Conservation (phyloP, 1,140 invertebrate species). For the Drosophila elegans region DNA sequence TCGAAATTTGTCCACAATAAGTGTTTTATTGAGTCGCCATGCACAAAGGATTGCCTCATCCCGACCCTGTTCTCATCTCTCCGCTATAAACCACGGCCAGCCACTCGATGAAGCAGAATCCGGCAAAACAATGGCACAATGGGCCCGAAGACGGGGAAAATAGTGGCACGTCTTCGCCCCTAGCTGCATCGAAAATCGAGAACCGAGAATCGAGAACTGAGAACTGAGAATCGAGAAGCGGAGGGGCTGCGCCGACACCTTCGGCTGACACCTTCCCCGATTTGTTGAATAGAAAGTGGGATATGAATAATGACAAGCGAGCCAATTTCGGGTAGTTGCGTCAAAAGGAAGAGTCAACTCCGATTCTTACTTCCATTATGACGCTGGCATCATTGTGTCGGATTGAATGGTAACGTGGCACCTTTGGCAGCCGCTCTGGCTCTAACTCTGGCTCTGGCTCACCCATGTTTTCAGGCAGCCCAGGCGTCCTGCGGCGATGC, state of each 20-base stretch:
- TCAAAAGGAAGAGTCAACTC: slow-evolving; percentile 60
- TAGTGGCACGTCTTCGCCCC: slow-evolving; percentile 72
- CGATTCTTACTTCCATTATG: slow-evolving; percentile 44
- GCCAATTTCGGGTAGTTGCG: slow-evolving; percentile 78
- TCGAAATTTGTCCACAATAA: slow-evolving; percentile 83
- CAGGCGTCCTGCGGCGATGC: slow-evolving; percentile 38
- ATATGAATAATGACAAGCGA: slow-evolving; percentile 81
- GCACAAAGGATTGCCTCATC: slow-evolving; percentile 71
- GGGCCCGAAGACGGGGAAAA: slow-evolving; percentile 47
- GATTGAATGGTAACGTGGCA: slow-evolving; percentile 33
- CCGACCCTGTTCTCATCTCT: slow-evolving; percentile 33
- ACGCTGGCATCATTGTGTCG: slow-evolving; percentile 49
- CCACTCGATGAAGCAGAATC: slow-evolving; percentile 64
- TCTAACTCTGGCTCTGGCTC: neutral
- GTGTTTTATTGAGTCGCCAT: slow-evolving; percentile 80
- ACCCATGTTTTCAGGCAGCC: neutral
- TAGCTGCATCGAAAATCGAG: slow-evolving; percentile 27
- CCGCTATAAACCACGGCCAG: slow-evolving; percentile 70
- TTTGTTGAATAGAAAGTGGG: slow-evolving; percentile 68
- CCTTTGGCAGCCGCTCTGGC: slow-evolving; percentile 2
- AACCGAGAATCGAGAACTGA: too few species aligned
- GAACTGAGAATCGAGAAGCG: neutral
- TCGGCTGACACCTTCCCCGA: slow-evolving; percentile 73
- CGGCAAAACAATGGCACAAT: slow-evolving; percentile 61
- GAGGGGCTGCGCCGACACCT: slow-evolving; percentile 65